These are phyloP conservation scores for Chaenocephalus aceratus DNA, from an alignment of 2,113 vertebrate genomes.

Conservation along the genomic window DNA sequence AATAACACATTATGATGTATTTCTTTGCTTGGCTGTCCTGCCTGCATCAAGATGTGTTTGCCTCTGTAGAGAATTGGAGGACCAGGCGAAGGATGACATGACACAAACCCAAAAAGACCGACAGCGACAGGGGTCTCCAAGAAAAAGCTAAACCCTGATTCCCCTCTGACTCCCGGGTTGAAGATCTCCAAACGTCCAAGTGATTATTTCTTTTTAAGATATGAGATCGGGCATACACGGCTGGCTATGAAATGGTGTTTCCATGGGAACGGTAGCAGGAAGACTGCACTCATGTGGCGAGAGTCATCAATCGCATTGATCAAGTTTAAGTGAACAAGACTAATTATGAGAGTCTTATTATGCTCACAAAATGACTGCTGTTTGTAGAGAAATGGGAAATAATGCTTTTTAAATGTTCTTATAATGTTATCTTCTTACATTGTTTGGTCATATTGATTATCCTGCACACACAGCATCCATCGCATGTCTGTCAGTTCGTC, in stretches of 20 bases:
- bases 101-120: slow-evolving; percentile 27
- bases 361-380: background rate
- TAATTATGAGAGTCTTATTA: slow-evolving; percentile 20
- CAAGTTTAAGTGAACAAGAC: slow-evolving; percentile 30
- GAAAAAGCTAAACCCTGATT: background rate
- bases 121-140: slow-evolving; percentile 11
- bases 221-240: slow-evolving; percentile 37
- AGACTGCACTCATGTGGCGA: slow-evolving; percentile 14
- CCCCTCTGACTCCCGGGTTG: background rate
- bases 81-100: slow-evolving; percentile 1
- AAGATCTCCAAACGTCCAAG: too few relatives aligned
- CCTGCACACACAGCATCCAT: background rate
- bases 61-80: background rate
- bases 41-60: background rate
- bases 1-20: background rate
- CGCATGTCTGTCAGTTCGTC: too few relatives aligned
- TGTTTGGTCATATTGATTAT: background rate
- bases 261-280: slow-evolving; percentile 57
- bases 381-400: background rate
- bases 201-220: too few relatives aligned
- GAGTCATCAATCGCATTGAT: slow-evolving; percentile 57
- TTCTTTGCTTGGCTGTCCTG: background rate
- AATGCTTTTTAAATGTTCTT: background rate
- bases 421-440: too few relatives aligned
- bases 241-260: slow-evolving; percentile 45